Evolutionary conservation across 2,113 vertebrate genomes (phyloP).

Genomic region (Solea solea): DNA sequence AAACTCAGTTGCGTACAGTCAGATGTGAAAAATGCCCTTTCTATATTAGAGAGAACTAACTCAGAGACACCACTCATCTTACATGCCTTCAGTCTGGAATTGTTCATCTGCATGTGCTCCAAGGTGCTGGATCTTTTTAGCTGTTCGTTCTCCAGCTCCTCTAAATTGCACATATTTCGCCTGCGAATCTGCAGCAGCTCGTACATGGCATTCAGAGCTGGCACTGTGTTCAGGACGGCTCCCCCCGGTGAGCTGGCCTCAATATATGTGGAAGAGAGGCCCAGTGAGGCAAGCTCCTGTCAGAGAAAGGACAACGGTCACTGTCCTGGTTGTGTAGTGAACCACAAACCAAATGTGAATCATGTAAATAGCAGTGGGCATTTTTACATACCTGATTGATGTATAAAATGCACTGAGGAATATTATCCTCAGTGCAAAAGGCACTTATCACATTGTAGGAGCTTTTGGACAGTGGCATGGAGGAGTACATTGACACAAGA

Average conservation of each 20-base stretch:
- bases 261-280: conserved; percentile 85
- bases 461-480: conserved; percentile 83
- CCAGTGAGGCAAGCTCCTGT: conserved; percentile 89
- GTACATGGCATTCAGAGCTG: conserved; percentile 89
- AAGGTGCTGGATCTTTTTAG: conserved; percentile 89
- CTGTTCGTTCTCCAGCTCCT: conserved; percentile 90
- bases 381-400: conserved; percentile 87
- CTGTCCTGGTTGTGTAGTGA: not conserved
- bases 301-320: conserved; percentile 12
- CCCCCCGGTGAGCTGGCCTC: conserved; percentile 75
- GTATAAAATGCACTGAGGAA: conserved; percentile 90
- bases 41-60: not conserved
- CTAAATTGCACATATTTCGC: conserved; percentile 84
- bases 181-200: conserved; percentile 89
- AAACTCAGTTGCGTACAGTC: not conserved
- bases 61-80: not conserved
- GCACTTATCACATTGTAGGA: conserved; percentile 85
- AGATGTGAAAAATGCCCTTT: not conserved
- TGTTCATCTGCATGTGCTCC: conserved; percentile 91
- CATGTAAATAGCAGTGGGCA: not conserved
- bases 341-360: not conserved
- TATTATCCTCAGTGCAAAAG: conserved; percentile 95
- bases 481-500: conserved; percentile 78
- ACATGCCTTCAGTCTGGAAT: conserved; percentile 89
- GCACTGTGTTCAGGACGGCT: conserved; percentile 80